These are phyloP conservation scores for Ectropis grisescens DNA, from an alignment of 1,140 invertebrate genomes.

Conservation along the genomic window DNA sequence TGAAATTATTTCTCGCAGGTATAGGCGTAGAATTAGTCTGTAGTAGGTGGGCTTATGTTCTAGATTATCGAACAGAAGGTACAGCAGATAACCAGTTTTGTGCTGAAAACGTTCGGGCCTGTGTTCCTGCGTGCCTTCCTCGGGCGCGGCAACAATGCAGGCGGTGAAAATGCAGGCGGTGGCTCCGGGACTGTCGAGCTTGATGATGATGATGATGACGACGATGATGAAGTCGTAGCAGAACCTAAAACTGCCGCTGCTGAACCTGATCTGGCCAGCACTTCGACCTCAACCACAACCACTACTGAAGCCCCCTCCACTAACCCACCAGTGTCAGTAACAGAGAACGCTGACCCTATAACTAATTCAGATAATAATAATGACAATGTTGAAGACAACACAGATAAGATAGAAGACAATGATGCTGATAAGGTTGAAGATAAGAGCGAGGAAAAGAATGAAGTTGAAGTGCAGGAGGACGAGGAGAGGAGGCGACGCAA, in stretches of 20 bases:
- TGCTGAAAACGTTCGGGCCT: slow-evolving; percentile 78
- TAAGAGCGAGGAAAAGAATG: no score
- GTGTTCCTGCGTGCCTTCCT: slow-evolving; percentile 72
- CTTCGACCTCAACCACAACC: slow-evolving; percentile 19
- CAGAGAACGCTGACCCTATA: no score
- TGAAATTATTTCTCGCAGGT: no score
- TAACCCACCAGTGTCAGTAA: no score
- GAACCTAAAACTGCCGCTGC: slow-evolving; percentile 12
- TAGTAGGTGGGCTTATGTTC: slow-evolving; percentile 53
- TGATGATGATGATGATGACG: slow-evolving; percentile 56
- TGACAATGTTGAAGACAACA: no score
- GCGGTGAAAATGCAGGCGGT: slow-evolving; percentile 25
- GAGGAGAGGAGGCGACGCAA: slow-evolving; percentile 44
- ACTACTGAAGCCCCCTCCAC: slow-evolving; percentile 25
- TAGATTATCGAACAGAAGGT: slow-evolving; percentile 85
- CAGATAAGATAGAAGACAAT: no score
- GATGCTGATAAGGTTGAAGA: no score
- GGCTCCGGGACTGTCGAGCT: slow-evolving; percentile 45
- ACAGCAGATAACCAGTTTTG: slow-evolving; percentile 76
- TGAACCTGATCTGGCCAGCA: slow-evolving; percentile 26
- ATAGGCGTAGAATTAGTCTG: no score
- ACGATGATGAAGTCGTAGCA: slow-evolving; percentile 30
- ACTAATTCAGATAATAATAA: no score
- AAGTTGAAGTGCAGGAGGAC: no score
- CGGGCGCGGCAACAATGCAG: slow-evolving; percentile 57